Base-by-base conservation (phyloP, 2,113 vertebrate species). In the Irena cyanogastra region DNA sequence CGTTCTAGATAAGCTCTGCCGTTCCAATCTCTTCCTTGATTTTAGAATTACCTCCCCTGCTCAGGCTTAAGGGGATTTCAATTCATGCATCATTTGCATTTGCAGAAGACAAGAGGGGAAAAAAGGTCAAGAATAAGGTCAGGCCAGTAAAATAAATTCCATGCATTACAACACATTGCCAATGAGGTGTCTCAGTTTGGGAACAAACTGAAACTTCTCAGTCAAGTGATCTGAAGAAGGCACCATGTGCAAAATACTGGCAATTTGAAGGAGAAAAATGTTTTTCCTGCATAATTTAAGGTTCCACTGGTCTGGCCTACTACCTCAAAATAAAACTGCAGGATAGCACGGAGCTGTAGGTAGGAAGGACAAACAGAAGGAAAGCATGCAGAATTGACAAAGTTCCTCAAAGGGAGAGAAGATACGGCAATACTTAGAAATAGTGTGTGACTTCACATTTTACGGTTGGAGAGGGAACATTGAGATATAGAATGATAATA, bases 41-140 rank as follows among this genome's bases (percentile, higher is more conserved):
- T 96, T 96, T 93, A 97, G 89, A 95, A 91, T 84, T 97, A 97
- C 50, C 79, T 96, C 97, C 95, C 96, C 97, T 96, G 77, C 82
- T 90, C 94, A 97, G 83, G 94, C 96, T 94, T 83, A 89, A 94
- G 91, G 90, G 79, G 82, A 89, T 95, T 91, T 94, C 92, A 96
- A 83, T 93, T 77, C 90, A 97, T 83, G 89, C 79, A 97, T 68
- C 72, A 87, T 85, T 96, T 96, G 97, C 92, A 92, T 90, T 71
- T 84, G 89, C 94, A 96, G 86, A 86, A 81, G 83, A 96, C 95
- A 95, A 87, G 76, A 91, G 72, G 70, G 80, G 66, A 16, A 28
- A 60, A 93, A 93, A 94, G 77, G 90, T 85, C 71, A 87, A 91
- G 96, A 96, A 95, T 97, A 96, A 96, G 70, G 91, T 97, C 91